Percentiles rank a stretch among this genome's conserved stretches.
Evolutionary conservation across 2,113 vertebrate genomes (phyloP).

Genomic region (Leiothrix lutea): DNA sequence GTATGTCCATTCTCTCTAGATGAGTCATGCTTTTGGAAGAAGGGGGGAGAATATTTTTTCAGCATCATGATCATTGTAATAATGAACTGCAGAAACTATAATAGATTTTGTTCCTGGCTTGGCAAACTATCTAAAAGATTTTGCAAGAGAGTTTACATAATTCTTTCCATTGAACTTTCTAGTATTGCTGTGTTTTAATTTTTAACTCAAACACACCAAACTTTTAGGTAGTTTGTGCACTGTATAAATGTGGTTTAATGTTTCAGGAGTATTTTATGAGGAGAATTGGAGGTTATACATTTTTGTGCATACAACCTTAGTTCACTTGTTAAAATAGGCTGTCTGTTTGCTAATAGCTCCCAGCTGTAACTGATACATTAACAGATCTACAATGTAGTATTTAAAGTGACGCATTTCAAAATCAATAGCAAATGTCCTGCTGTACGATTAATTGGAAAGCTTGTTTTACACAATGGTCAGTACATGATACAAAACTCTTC

Average conservation of each 20-base stretch:
- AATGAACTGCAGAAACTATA: slow-evolving; percentile 51
- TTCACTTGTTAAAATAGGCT: slow-evolving; percentile 66
- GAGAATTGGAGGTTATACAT: slow-evolving; percentile 4
- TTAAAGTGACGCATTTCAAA: slow-evolving; percentile 64
- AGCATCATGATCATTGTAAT: slow-evolving; percentile 44
- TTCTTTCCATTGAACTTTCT: slow-evolving; percentile 51
- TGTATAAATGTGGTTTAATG: neutral
- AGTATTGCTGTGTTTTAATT: slow-evolving; percentile 41
- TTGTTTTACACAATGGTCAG: neutral
- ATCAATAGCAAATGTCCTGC: slow-evolving; percentile 64
- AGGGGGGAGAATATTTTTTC: slow-evolving; percentile 24
- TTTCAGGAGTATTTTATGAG: slow-evolving; percentile 52
- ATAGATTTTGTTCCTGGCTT: slow-evolving; percentile 56
- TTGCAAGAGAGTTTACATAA: slow-evolving; percentile 59
- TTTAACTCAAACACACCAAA: neutral
- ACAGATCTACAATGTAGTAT: slow-evolving; percentile 52
- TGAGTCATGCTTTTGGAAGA: slow-evolving; percentile 56
- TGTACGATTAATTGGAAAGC: slow-evolving; percentile 15
- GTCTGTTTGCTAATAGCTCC: slow-evolving; percentile 65
- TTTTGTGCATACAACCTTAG: slow-evolving; percentile 54
- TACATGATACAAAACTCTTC: neutral
- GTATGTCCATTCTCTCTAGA: slow-evolving; percentile 22
- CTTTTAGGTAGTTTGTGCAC: neutral
- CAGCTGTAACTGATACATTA: slow-evolving; percentile 60
- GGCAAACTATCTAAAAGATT: slow-evolving; percentile 46